A percentile compares a stretch with the other conserved stretches of the same genome.
These are phyloP conservation scores for Cyprinodon diabolis DNA, from an alignment of 2,797 vertebrate species.

Conservation along the genomic window DNA sequence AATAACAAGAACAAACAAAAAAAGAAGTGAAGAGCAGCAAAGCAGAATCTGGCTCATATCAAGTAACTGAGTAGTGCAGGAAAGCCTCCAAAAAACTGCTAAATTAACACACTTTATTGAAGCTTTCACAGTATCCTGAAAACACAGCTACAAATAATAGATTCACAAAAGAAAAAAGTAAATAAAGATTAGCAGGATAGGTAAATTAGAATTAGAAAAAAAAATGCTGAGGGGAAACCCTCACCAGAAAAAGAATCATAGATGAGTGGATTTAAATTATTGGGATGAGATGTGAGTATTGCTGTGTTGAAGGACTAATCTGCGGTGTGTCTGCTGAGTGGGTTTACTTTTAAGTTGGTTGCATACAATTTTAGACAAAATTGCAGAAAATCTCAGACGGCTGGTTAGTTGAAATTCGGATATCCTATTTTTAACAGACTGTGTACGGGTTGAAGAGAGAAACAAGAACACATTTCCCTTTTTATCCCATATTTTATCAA, in stretches of 20 bases:
- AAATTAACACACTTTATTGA: not conserved
- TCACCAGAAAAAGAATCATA: not conserved
- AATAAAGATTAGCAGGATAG: too few species aligned
- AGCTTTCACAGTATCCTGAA: not conserved
- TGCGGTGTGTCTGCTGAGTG: not conserved
- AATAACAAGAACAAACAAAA: too few species aligned
- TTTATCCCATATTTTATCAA: not conserved
- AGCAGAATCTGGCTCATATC: not conserved
- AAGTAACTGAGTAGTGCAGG: not conserved
- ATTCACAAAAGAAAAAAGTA: too few species aligned
- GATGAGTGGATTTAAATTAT: not conserved
- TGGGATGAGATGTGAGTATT: not conserved
- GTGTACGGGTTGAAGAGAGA: not conserved
- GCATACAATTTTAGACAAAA: not conserved
- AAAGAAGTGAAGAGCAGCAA: not conserved
- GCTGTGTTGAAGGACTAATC: not conserved
- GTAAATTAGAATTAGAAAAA: not conserved
- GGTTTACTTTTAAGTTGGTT: not conserved
- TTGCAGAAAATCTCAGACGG: not conserved
- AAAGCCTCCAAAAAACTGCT: not conserved
- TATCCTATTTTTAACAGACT: not conserved
- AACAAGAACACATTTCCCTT: not conserved
- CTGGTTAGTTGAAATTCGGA: not conserved
- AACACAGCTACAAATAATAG: not conserved
- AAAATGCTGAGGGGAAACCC: not conserved